phyloP scores from a whole-genome alignment of 2,797 vertebrate species.

The Perodicticus potto region DNA sequence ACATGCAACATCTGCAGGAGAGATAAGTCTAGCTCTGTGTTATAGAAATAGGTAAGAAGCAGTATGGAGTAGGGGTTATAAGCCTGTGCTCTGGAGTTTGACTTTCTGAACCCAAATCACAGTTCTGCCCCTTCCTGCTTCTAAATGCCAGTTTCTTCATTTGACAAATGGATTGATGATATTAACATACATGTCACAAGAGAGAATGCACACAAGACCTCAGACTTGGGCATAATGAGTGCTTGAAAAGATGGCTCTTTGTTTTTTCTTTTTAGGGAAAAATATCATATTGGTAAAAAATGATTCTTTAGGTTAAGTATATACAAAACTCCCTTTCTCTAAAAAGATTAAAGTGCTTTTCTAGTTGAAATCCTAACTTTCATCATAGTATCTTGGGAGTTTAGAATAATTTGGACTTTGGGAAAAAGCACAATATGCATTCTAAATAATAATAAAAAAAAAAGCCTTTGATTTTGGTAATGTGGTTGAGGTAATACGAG shows the following conservation, averaged over 20 bases:
- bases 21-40: neutral
- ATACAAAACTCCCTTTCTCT: neutral
- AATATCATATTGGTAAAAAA: slow-evolving; percentile 5
- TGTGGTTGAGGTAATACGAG: neutral
- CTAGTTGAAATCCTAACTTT: neutral
- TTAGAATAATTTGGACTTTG: slow-evolving; percentile 48
- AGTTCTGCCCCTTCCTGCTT: neutral
- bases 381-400: neutral
- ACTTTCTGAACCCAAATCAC: neutral
- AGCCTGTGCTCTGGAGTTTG: neutral
- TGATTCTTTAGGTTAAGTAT: neutral
- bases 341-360: neutral
- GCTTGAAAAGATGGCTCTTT: neutral
- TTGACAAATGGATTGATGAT: neutral
- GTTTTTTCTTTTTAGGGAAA: neutral
- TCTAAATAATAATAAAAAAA: neutral
- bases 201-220: neutral
- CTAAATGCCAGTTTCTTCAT: slow-evolving; percentile 13
- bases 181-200: neutral
- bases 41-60: neutral
- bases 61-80: neutral
- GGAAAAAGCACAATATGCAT: neutral
- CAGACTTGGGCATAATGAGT: neutral
- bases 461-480: neutral
- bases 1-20: neutral